Conservation (phyloP, 1,140 invertebrate genomes). For the Polyergus mexicanus region DNA sequence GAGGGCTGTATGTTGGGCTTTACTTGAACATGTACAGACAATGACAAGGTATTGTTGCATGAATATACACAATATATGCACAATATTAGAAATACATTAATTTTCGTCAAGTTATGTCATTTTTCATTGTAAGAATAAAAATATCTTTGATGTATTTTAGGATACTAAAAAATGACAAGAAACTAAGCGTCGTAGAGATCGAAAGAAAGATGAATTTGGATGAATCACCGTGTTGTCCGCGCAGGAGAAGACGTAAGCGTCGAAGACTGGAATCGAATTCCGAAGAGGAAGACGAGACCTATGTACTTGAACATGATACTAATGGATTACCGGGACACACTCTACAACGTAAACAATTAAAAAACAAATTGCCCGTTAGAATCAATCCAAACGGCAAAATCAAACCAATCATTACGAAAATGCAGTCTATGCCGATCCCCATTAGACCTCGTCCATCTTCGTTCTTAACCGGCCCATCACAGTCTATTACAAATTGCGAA, state of each 20-base stretch:
- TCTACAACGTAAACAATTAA: slow-evolving; percentile 67
- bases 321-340: slow-evolving; percentile 3
- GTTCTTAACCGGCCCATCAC: slow-evolving; percentile 20
- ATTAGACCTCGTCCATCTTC: slow-evolving; percentile 3
- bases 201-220: slow-evolving; percentile 82
- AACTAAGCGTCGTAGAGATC: slow-evolving; percentile 75
- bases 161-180: slow-evolving; percentile 77
- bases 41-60: slow-evolving; percentile 77
- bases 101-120: background rate
- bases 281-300: slow-evolving; percentile 80
- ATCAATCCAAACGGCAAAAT: slow-evolving; percentile 1
- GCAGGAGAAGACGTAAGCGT: slow-evolving; percentile 80
- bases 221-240: slow-evolving; percentile 82
- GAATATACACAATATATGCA: background rate
- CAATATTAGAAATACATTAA: background rate
- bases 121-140: background rate
- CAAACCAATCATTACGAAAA: background rate
- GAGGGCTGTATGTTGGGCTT: slow-evolving; percentile 89
- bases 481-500: slow-evolving; percentile 65
- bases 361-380: background rate
- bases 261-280: slow-evolving; percentile 77
- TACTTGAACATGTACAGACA: slow-evolving; percentile 83
- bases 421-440: background rate
- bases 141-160: slow-evolving; percentile 67
- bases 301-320: slow-evolving; percentile 55